Evolutionary conservation across 2,113 vertebrate genomes (phyloP).

Genomic region (Dendrocopos noguchii): DNA sequence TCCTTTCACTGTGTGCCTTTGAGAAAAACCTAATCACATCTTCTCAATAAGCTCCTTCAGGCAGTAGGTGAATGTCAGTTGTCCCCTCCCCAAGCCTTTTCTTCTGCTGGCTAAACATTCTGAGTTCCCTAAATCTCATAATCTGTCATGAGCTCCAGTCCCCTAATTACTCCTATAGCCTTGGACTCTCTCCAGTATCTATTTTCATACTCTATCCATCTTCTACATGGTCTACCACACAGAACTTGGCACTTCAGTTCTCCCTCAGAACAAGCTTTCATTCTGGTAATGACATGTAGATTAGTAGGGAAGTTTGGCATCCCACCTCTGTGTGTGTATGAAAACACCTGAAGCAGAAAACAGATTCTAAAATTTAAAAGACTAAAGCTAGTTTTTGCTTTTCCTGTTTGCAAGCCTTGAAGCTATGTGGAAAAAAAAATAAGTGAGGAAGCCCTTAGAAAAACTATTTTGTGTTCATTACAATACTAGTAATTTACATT

Average conservation of each 20-base stretch:
- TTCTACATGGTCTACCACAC: neutral
- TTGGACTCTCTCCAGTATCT: neutral
- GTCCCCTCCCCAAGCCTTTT: neutral
- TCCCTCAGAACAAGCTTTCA: neutral
- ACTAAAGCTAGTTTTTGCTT: neutral
- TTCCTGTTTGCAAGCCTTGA: neutral
- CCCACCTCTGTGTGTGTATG: accelerated
- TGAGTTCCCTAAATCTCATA: neutral
- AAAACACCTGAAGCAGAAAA: neutral
- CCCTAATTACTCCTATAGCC: neutral
- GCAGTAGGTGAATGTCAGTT: neutral
- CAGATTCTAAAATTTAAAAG: neutral
- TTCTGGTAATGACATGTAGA: neutral
- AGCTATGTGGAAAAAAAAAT: neutral
- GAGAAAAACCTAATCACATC: neutral
- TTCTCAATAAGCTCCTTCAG: neutral
- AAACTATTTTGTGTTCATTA: neutral
- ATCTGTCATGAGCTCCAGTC: neutral
- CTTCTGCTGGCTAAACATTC: neutral
- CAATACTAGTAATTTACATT: neutral
- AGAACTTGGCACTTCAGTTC: neutral
- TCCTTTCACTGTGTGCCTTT: neutral
- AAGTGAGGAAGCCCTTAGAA: neutral
- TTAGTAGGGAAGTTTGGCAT: neutral
- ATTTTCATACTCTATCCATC: neutral